A percentile compares a stretch with the other conserved stretches of the same genome.
Conservation (phyloP, 2,113 vertebrate species). For the Notothenia rossii region DNA sequence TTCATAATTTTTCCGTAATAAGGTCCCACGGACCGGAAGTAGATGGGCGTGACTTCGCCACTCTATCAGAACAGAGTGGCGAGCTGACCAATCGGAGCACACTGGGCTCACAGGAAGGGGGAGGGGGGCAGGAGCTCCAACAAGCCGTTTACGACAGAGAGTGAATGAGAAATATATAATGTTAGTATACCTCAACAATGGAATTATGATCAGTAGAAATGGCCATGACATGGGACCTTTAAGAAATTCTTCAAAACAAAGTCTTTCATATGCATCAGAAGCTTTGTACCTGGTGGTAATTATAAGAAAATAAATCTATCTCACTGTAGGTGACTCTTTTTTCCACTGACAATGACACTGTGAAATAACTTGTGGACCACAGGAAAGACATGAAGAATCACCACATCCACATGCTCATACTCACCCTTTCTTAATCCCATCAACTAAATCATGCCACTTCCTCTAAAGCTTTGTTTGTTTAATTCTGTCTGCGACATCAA, state of each 20-base stretch:
- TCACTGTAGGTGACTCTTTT: not conserved
- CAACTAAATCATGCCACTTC: slow-evolving; percentile 66
- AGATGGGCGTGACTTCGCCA: no score
- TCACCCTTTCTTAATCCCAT: slow-evolving; percentile 54
- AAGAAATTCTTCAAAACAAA: not conserved
- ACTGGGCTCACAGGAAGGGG: no score
- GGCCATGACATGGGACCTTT: no score
- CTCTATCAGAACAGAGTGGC: no score
- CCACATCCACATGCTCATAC: slow-evolving; percentile 29
- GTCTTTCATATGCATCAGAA: not conserved
- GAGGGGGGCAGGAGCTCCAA: no score
- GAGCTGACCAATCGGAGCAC: no score
- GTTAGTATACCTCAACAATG: no score
- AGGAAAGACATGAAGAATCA: slow-evolving; percentile 41
- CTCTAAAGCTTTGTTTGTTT: slow-evolving; percentile 66
- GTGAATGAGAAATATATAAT: no score
- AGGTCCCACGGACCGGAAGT: no score
- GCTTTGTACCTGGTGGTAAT: not conserved
- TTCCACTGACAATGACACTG: not conserved
- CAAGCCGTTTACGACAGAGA: no score
- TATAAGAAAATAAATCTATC: not conserved
- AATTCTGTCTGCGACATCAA: slow-evolving; percentile 52
- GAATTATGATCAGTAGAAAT: no score
- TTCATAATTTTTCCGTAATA: no score
- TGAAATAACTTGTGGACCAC: slow-evolving; percentile 52